Conservation (phyloP, 1,140 invertebrate genomes). For the Cyclargus thomasi region DNA sequence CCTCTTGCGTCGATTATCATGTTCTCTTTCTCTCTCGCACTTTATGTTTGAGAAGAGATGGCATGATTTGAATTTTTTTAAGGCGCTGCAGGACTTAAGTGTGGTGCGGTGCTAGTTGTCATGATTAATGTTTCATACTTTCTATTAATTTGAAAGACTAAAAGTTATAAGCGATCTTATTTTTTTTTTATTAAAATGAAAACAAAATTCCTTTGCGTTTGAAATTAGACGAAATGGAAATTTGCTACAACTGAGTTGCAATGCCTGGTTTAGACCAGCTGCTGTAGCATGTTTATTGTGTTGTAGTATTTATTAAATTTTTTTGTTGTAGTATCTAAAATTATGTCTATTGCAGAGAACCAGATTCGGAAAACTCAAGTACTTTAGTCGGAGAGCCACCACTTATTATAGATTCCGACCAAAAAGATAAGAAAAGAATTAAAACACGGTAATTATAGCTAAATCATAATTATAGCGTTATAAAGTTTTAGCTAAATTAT, state of each 20-base stretch:
- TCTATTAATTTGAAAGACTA: no score
- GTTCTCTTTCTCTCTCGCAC: no score
- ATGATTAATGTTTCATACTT: not conserved
- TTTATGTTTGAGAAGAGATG: no score
- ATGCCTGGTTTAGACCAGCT: no score
- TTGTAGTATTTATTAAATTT: not conserved
- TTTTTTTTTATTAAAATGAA: no score
- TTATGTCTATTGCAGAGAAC: constrained; percentile 39
- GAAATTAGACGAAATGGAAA: no score
- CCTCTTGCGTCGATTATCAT: no score
- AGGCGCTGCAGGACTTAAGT: not conserved
- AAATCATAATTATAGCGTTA: no score
- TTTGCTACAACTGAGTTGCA: no score
- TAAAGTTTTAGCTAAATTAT: not conserved
- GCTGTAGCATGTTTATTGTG: not conserved
- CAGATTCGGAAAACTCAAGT: constrained; percentile 59
- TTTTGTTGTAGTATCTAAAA: not conserved
- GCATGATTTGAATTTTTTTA: no score
- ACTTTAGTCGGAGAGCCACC: constrained; percentile 60
- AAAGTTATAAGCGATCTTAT: no score
- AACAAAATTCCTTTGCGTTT: no score
- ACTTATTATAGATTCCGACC: constrained; percentile 43
- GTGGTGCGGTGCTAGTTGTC: not conserved
- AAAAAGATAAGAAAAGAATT: constrained; percentile 55
- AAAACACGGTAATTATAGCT: constrained; percentile 55